Evolutionary conservation across 2,888 invertebrate genomes (phyloP), one percentile per base, ranked within the genome.

Genomic region (Ormyrus nitidulus): DNA sequence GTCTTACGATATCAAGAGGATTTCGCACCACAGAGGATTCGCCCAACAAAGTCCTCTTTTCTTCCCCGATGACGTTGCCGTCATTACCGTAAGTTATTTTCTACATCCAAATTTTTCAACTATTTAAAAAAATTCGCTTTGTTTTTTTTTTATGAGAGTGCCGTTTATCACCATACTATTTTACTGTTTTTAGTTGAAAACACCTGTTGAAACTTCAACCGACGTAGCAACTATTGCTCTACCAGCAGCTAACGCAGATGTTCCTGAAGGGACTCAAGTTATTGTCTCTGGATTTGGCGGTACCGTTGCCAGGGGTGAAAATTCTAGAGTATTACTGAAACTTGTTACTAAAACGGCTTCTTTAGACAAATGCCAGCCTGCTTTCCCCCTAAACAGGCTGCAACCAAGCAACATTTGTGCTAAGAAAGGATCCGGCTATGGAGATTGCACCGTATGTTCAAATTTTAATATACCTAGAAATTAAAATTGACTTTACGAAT

Each of bases 61-160:
- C 6, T 46, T 19, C 9, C 77, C 61, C 9, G 53, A 77, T 48
- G 80, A 80, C n/a, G 64, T 80, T 58, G 80, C 68, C 2, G 53
- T 80, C 2, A 69, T 80, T 13, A 66, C 66, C 11, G 80, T 80
- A 77, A 80, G 64, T 34, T 11, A 6, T 48, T 44, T 48, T 46
- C 46, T 54, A 48, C 6, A 46, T 6, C 9, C 19, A 34, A 49
- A 64, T 7, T 19, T 53, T 56, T 5, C n/a, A 8, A 11, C 19
- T 13, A n/a, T 11, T 54, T 48, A 61, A 0, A 10, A 54, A 46
- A 56, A 56, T 9, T 19, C 19, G 19, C 19, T 19, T 19, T 0
- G 19, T 19, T 19, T 1, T 19, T 19, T 19, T 19, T 19, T 19
- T 19, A 19, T 19, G 34, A 4, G 3, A 34, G 34, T 34, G 4